A percentile compares a stretch with the other conserved stretches of the same genome.
These are phyloP conservation scores for Diadema setosum DNA, from an alignment of 35 echinoderm and acorn worm species.

Conservation along the genomic window DNA sequence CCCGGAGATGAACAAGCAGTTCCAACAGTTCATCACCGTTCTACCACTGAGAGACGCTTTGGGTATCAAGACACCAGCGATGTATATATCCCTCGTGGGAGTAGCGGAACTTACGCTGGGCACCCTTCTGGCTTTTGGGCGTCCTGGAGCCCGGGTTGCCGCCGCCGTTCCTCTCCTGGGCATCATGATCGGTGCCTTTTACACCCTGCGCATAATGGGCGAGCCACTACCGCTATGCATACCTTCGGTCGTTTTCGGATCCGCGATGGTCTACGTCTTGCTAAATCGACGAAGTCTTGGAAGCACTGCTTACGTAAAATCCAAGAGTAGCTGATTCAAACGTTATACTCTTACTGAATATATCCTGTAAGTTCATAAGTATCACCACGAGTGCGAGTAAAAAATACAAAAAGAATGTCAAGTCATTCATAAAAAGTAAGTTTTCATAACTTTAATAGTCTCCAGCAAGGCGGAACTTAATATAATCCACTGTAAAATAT, in stretches of 20 bases:
- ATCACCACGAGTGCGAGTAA: too few relatives aligned
- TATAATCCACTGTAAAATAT: too few relatives aligned
- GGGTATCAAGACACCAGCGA: background rate
- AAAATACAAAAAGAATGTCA: too few relatives aligned
- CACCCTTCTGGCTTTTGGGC: constrained; percentile 57
- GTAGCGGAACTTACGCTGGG: constrained; percentile 50
- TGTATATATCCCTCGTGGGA: constrained; percentile 47
- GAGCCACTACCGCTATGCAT: constrained; percentile 2
- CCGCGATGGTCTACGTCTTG: background rate
- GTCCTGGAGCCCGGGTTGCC: constrained; percentile 7
- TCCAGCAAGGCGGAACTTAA: too few relatives aligned
- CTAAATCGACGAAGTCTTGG: background rate
- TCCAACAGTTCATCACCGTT: background rate
- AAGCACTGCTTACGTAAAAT: background rate
- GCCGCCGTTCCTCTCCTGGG: constrained; percentile 42
- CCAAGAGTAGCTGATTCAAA: background rate
- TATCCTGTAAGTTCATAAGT: too few relatives aligned
- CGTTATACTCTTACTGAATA: too few relatives aligned
- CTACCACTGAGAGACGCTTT: background rate
- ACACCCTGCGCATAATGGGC: constrained; percentile 23
- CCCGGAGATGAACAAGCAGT: background rate
- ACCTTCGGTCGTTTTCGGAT: background rate
- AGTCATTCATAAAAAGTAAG: too few relatives aligned
- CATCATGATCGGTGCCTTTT: constrained; percentile 41
- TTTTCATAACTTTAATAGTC: too few relatives aligned